Conservation (phyloP, 2,888 invertebrate species). For the Gymnosoma rotundatum region DNA sequence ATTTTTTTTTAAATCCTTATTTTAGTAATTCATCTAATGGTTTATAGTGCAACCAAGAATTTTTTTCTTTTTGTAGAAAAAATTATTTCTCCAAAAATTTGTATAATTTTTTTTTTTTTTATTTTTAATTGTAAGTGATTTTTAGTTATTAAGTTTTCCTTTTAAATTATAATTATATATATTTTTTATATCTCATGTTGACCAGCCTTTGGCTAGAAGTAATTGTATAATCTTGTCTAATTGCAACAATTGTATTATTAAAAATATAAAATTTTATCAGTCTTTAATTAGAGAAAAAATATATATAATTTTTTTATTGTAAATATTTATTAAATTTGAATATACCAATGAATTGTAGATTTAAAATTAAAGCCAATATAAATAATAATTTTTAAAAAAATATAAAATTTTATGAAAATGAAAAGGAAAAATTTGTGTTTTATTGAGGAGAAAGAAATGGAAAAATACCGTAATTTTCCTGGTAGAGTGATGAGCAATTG, state of each 20-base stretch:
- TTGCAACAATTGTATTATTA: constrained; percentile 37
- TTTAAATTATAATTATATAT: not conserved
- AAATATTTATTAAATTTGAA: constrained; percentile 57
- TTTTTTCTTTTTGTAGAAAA: too few relatives aligned
- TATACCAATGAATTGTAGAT: constrained; percentile 60
- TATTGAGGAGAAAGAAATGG: not conserved
- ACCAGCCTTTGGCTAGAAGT: constrained; percentile 40
- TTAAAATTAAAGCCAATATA: constrained; percentile 18
- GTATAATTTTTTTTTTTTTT: not conserved
- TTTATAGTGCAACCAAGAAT: not conserved
- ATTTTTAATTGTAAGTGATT: constrained; percentile 15
- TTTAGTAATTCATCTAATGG: not conserved
- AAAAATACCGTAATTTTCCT: too few relatives aligned
- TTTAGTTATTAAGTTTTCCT: not conserved
- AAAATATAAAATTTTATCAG: not conserved
- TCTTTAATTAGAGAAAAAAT: not conserved
- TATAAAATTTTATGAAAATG: constrained; percentile 34
- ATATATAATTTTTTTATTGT: constrained; percentile 24
- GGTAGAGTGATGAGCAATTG: too few relatives aligned
- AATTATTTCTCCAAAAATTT: too few relatives aligned
- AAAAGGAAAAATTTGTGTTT: constrained; percentile 35
- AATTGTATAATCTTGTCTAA: constrained; percentile 39
- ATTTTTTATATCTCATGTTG: constrained; percentile 31
- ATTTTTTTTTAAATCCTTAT: not conserved
- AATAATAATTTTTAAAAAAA: constrained; percentile 28